These are phyloP conservation scores for Herpetotheres cachinnans DNA, from an alignment of 2,113 vertebrate genomes.

Conservation along the genomic window DNA sequence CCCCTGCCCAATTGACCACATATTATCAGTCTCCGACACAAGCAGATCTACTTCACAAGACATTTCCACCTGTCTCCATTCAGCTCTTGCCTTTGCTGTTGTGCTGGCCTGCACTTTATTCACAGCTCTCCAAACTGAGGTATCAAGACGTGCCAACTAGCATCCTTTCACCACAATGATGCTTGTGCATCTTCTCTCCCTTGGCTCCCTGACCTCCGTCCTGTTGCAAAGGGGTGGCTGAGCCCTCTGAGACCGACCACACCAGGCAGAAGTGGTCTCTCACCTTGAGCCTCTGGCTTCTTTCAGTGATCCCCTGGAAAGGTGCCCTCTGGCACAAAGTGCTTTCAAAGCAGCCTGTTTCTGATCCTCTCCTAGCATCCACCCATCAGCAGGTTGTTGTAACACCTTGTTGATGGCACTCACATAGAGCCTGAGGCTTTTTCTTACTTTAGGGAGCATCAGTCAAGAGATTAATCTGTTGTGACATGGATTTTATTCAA, in stretches of 20 bases:
- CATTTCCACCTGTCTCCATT: not conserved
- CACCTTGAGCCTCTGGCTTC: not conserved
- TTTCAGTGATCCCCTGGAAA: not conserved
- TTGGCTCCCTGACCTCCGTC: not conserved
- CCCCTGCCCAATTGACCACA: not conserved
- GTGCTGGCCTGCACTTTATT: not conserved
- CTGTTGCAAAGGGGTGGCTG: not conserved
- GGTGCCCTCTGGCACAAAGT: not conserved
- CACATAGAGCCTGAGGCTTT: not conserved
- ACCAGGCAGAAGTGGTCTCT: not conserved
- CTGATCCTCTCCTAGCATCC: not conserved
- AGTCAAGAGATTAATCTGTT: not conserved
- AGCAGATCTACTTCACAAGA: not conserved
- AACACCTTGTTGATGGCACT: not conserved
- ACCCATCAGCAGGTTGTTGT: not conserved
- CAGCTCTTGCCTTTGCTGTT: not conserved
- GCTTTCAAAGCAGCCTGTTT: not conserved
- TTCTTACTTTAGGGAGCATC: not conserved
- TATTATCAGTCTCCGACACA: not conserved
- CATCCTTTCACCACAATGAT: not conserved
- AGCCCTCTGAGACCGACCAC: not conserved
- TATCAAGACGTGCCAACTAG: accelerated
- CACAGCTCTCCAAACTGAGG: not conserved
- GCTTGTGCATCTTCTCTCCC: not conserved
- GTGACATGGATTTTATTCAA: not conserved